Percentiles rank a stretch among this genome's conserved stretches.
These are phyloP conservation scores for Actinia equina DNA, from an alignment of 64 coral and sea anemone genomes.

Conservation along the genomic window DNA sequence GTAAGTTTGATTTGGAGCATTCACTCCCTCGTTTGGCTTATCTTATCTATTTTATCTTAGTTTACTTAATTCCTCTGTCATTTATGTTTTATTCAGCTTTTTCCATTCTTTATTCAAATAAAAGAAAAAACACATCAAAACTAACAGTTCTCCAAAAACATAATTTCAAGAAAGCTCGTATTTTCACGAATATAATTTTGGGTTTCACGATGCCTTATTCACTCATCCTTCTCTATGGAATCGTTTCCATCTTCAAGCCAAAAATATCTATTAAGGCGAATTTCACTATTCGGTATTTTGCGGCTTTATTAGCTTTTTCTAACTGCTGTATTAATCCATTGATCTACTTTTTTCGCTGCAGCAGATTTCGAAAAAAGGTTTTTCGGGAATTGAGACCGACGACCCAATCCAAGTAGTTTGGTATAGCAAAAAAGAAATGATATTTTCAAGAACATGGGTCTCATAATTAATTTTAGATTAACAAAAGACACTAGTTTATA, in stretches of 20 bases:
- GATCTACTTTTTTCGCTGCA: not conserved
- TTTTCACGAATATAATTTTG: not conserved
- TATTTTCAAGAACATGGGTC: no score
- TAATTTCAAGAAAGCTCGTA: not conserved
- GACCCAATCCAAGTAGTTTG: no score
- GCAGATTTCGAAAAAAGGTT: no score
- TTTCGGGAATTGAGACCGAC: no score
- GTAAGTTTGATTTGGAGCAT: not conserved
- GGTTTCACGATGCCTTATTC: not conserved
- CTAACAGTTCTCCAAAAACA: not conserved
- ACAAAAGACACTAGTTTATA: no score
- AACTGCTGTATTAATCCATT: not conserved
- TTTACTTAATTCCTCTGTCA: not conserved
- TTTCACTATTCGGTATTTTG: not conserved
- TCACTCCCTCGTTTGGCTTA: not conserved
- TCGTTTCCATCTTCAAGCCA: not conserved
- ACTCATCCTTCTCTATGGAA: not conserved
- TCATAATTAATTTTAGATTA: no score
- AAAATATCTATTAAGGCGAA: not conserved
- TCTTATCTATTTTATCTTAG: not conserved
- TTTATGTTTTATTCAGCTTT: not conserved
- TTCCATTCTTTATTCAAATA: not conserved
- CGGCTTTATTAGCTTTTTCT: not conserved
- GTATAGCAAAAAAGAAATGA: no score
- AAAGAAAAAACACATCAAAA: not conserved